A percentile compares a stretch with the other conserved stretches of the same genome.
phyloP scores from a whole-genome alignment of 2,113 vertebrate species.

The Perca flavescens region DNA sequence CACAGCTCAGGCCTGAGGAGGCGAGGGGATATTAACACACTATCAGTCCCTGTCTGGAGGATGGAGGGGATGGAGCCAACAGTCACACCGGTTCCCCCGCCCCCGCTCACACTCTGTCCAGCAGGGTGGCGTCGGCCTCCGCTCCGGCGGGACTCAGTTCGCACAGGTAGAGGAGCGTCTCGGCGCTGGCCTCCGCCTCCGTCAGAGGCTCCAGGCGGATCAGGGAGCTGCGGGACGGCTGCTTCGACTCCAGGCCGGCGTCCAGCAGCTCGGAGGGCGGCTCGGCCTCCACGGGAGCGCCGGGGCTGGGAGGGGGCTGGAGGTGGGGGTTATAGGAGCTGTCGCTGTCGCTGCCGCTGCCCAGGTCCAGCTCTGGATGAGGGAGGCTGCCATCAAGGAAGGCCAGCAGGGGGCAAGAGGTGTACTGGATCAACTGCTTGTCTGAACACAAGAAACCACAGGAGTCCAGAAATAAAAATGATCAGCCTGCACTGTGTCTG shows the following conservation, averaged over 20 bases:
- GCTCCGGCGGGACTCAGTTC: conserved; percentile 87
- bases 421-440: conserved; percentile 96
- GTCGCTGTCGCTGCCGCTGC: not conserved
- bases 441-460: conserved; percentile 74
- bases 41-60: no score
- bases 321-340: conserved; percentile 4
- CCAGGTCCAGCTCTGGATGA: conserved; percentile 55
- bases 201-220: conserved; percentile 94
- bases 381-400: conserved; percentile 90
- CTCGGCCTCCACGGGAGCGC: conserved; percentile 42
- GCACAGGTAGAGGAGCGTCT: conserved; percentile 94
- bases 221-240: conserved; percentile 88
- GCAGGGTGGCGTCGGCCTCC: conserved; percentile 82
- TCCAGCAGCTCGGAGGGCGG: conserved; percentile 88
- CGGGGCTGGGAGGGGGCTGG: conserved; percentile 3
- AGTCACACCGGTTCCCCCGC: not conserved
- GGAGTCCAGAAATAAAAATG: not conserved
- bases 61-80: not conserved
- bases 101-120: conserved; percentile 83
- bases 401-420: conserved; percentile 91
- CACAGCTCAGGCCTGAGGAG: not conserved
- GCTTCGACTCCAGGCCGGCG: conserved; percentile 73
- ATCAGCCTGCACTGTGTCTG: not conserved
- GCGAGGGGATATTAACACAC: not conserved
- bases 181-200: conserved; percentile 92